Conservation (phyloP, 2,113 vertebrate genomes). For the Myotis brandtii region DNA sequence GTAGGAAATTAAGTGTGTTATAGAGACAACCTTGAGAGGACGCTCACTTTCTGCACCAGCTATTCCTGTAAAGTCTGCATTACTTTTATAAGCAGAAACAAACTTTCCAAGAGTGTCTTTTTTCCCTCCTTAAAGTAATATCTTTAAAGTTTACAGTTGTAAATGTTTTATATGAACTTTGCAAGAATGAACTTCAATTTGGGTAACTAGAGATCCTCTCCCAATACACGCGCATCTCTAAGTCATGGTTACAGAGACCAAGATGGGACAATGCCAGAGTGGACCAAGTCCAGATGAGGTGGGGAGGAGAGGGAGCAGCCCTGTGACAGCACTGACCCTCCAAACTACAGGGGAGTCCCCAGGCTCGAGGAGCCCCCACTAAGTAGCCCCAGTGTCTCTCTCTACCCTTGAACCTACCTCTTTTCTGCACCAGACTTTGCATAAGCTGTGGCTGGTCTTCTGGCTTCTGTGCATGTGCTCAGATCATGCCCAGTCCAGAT, state of each 20-base stretch:
- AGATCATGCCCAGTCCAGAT: background rate
- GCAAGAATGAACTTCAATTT: background rate
- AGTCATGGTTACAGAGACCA: background rate
- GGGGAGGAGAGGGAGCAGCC: background rate
- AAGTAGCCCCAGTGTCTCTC: background rate
- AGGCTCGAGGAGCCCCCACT: background rate
- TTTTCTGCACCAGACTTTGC: background rate
- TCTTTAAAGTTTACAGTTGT: background rate
- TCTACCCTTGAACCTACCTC: background rate
- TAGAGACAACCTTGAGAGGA: background rate
- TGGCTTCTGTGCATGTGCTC: background rate
- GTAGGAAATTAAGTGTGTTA: background rate
- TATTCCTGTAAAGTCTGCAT: rapidly evolving
- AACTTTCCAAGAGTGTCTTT: background rate
- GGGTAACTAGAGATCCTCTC: background rate
- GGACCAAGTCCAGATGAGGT: background rate
- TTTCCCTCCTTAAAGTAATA: background rate
- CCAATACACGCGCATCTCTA: rapidly evolving
- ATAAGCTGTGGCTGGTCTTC: background rate
- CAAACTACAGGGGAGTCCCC: background rate
- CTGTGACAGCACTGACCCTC: background rate
- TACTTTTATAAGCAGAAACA: background rate
- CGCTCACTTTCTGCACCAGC: rapidly evolving
- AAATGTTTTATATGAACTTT: background rate
- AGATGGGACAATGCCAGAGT: rapidly evolving